A percentile compares a stretch with the other conserved stretches of the same genome.
phyloP scores from a whole-genome alignment of 2,113 vertebrate species.

The Rhagologus leucostigma region DNA sequence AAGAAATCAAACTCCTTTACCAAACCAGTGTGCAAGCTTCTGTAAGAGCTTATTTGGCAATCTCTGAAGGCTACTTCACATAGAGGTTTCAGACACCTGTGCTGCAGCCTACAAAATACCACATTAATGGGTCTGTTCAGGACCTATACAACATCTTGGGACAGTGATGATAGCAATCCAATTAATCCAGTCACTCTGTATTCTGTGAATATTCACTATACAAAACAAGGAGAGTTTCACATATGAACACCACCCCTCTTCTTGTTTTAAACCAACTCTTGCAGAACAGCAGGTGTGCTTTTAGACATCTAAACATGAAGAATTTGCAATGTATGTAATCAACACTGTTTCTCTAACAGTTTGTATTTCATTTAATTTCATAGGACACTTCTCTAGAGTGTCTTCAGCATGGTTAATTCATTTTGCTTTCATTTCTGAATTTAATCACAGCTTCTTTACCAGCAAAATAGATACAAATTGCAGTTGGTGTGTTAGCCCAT shows the following conservation, averaged over 20 bases:
- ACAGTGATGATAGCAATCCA: neutral
- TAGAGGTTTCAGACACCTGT: neutral
- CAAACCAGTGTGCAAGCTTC: conserved; percentile 14
- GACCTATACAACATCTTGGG: neutral
- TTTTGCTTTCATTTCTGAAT: neutral
- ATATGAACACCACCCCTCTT: accelerated
- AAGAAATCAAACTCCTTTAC: neutral
- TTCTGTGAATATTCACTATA: neutral
- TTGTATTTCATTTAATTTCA: neutral
- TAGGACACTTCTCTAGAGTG: neutral
- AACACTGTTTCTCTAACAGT: neutral
- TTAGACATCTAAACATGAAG: neutral
- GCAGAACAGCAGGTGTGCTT: neutral
- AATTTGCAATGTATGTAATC: neutral
- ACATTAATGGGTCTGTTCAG: neutral
- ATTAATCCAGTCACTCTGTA: neutral
- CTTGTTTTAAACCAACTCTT: neutral
- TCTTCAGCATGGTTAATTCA: neutral
- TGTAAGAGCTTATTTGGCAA: neutral
- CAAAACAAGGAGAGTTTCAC: neutral
- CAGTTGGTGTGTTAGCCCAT: neutral
- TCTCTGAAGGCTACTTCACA: neutral
- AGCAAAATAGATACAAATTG: neutral
- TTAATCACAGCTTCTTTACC: neutral
- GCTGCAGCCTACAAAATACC: conserved; percentile 7